A percentile compares a stretch with the other conserved stretches of the same genome.
phyloP scores from a whole-genome alignment of 1,140 invertebrate genomes.

The Caenorhabditis latens region DNA sequence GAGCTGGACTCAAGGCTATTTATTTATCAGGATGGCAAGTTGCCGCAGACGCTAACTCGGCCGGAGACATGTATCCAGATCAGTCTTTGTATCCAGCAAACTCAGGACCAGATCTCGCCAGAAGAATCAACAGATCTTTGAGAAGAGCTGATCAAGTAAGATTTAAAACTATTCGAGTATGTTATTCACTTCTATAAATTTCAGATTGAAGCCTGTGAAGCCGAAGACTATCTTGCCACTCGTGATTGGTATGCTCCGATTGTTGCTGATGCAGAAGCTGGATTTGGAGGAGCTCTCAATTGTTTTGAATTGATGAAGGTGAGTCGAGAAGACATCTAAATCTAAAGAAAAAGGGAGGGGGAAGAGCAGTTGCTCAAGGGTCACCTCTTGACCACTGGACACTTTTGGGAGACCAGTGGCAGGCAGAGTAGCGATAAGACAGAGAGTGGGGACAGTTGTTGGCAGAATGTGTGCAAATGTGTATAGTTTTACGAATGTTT shows the following conservation, averaged over 20 bases:
- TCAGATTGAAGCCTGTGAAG: slow-evolving; percentile 69
- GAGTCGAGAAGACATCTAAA: not conserved
- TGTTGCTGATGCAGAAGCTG: slow-evolving; percentile 79
- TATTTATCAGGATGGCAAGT: slow-evolving; percentile 79
- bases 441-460: not conserved
- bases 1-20: slow-evolving; percentile 78
- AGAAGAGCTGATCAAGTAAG: slow-evolving; percentile 76
- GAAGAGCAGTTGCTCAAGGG: too few relatives aligned
- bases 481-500: slow-evolving; percentile 4
- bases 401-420: not conserved
- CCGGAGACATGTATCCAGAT: slow-evolving; percentile 78
- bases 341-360: too few relatives aligned
- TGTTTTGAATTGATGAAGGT: slow-evolving; percentile 79
- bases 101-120: slow-evolving; percentile 78
- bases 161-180: slow-evolving; percentile 33
- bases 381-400: slow-evolving; percentile 33
- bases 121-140: slow-evolving; percentile 78
- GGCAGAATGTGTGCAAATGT: slow-evolving; percentile 20
- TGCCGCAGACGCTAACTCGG: slow-evolving; percentile 77
- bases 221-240: slow-evolving; percentile 75
- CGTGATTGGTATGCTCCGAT: slow-evolving; percentile 78
- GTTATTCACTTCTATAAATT: slow-evolving; percentile 18
- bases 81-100: slow-evolving; percentile 79
- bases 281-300: slow-evolving; percentile 78
- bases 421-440: not conserved